Percentiles rank a stretch among this genome's conserved stretches.
Conservation (phyloP, 1,140 invertebrate genomes). For the Anoplolepis gracilipes region DNA sequence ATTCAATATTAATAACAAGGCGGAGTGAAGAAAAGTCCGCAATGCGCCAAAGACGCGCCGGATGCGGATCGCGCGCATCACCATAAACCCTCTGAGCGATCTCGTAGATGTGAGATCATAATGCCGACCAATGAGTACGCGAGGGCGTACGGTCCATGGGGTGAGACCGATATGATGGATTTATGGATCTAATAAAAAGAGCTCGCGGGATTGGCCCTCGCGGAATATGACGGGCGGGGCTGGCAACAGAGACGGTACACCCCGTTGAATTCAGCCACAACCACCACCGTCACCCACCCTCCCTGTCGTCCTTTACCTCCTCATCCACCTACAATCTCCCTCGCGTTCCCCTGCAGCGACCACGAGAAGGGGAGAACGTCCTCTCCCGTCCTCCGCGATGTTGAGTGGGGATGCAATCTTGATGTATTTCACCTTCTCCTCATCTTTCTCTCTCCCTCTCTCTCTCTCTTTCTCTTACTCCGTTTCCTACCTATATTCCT, state of each 20-base stretch:
- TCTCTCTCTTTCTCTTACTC: slow-evolving; percentile 46
- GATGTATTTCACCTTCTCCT: slow-evolving; percentile 76
- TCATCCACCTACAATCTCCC: slow-evolving; percentile 63
- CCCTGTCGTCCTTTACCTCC: slow-evolving; percentile 59
- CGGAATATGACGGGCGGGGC: slow-evolving; percentile 86
- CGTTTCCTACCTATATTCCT: neutral
- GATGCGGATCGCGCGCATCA: slow-evolving; percentile 42
- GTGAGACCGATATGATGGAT: slow-evolving; percentile 85
- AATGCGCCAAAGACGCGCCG: slow-evolving; percentile 80
- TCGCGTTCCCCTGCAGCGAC: slow-evolving; percentile 67
- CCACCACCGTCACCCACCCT: slow-evolving; percentile 75
- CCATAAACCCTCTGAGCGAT: slow-evolving; percentile 61
- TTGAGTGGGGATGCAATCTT: slow-evolving; percentile 77
- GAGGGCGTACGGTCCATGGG: slow-evolving; percentile 59
- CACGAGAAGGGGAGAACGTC: slow-evolving; percentile 71
- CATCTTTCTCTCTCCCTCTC: slow-evolving; percentile 54
- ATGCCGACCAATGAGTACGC: slow-evolving; percentile 79
- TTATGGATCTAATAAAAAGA: slow-evolving; percentile 87
- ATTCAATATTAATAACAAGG: slow-evolving; percentile 84
- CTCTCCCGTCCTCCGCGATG: slow-evolving; percentile 48
- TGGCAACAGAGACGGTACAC: slow-evolving; percentile 78
- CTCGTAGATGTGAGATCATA: slow-evolving; percentile 63
- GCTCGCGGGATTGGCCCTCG: slow-evolving; percentile 83
- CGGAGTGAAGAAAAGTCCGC: slow-evolving; percentile 80
- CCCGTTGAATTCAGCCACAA: slow-evolving; percentile 82